Evolutionary conservation across 2,113 vertebrate genomes (phyloP).

Genomic region (Puffinus mauretanicus): DNA sequence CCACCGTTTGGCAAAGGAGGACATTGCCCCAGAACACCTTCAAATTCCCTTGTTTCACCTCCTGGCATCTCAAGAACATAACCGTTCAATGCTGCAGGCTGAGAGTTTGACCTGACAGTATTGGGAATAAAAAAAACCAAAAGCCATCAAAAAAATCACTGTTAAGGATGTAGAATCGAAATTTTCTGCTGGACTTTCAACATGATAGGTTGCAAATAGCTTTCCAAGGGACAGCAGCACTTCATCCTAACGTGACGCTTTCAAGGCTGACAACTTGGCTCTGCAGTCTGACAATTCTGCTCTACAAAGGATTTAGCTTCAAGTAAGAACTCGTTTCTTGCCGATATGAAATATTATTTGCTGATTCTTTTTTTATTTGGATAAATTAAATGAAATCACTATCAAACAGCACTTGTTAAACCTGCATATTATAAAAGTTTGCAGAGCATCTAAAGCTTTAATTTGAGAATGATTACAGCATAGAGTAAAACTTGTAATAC

Average conservation of each 20-base stretch:
- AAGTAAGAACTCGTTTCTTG: not conserved
- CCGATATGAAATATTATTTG: slow-evolving; percentile 13
- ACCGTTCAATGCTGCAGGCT: not conserved
- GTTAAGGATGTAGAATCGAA: not conserved
- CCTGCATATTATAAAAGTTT: slow-evolving; percentile 9
- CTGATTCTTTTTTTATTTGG: slow-evolving; percentile 26
- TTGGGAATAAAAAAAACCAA: not conserved
- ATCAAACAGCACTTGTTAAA: slow-evolving; percentile 48
- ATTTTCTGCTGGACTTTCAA: not conserved
- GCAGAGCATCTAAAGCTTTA: slow-evolving; percentile 17
- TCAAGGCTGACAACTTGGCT: slow-evolving; percentile 21
- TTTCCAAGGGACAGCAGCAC: slow-evolving; percentile 17
- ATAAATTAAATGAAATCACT: slow-evolving; percentile 36
- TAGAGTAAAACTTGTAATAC: not conserved
- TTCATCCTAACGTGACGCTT: not conserved
- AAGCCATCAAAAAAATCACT: not conserved
- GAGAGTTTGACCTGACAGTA: not conserved
- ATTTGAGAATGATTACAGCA: slow-evolving; percentile 11
- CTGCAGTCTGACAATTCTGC: not conserved
- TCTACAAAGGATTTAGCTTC: slow-evolving; percentile 50
- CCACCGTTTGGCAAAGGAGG: not conserved
- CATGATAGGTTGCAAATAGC: slow-evolving; percentile 15
- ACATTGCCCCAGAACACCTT: not conserved
- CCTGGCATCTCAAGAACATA: not conserved
- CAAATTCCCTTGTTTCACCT: not conserved